phyloP scores from a whole-genome alignment of 2,888 invertebrate genomes.

The Pelosia muscerda region DNA sequence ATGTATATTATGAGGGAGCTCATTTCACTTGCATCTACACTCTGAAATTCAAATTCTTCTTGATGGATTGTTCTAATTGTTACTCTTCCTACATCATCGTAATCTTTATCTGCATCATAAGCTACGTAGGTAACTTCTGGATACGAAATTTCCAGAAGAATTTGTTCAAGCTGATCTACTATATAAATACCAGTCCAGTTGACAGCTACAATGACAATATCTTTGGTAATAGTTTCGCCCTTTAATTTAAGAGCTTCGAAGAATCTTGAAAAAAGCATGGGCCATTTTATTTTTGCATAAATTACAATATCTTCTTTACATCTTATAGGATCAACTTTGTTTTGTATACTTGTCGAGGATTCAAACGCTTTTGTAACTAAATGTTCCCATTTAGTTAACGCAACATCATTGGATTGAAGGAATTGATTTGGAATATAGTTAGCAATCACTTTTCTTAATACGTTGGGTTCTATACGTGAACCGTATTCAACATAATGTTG shows the following conservation, averaged over 20 bases:
- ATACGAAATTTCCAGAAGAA: slow-evolving; percentile 94
- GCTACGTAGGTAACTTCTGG: slow-evolving; percentile 94
- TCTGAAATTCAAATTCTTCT: slow-evolving; percentile 96
- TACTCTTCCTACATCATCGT: slow-evolving; percentile 88
- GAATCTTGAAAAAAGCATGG: slow-evolving; percentile 96
- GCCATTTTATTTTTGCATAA: slow-evolving; percentile 97
- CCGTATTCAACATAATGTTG: slow-evolving; percentile 96
- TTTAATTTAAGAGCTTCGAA: slow-evolving; percentile 95
- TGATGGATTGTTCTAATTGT: slow-evolving; percentile 94
- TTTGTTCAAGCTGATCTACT: slow-evolving; percentile 96
- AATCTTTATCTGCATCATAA: slow-evolving; percentile 83
- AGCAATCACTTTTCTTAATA: slow-evolving; percentile 90
- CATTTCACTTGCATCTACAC: slow-evolving; percentile 95
- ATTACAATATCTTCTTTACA: slow-evolving; percentile 97
- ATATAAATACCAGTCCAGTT: slow-evolving; percentile 98
- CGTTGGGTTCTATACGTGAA: slow-evolving; percentile 88
- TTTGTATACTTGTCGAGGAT: slow-evolving; percentile 90
- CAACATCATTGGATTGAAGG: slow-evolving; percentile 88
- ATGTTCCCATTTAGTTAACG: slow-evolving; percentile 90
- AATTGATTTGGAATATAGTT: slow-evolving; percentile 94
- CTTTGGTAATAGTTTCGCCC: slow-evolving; percentile 89
- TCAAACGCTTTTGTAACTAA: slow-evolving; percentile 91
- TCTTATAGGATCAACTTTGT: slow-evolving; percentile 88
- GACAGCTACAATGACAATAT: slow-evolving; percentile 95
- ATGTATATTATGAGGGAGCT: slow-evolving; percentile 93